Percentiles rank a stretch among this genome's conserved stretches.
Conservation (phyloP, 2,888 invertebrate genomes). For the Seira musarum region DNA sequence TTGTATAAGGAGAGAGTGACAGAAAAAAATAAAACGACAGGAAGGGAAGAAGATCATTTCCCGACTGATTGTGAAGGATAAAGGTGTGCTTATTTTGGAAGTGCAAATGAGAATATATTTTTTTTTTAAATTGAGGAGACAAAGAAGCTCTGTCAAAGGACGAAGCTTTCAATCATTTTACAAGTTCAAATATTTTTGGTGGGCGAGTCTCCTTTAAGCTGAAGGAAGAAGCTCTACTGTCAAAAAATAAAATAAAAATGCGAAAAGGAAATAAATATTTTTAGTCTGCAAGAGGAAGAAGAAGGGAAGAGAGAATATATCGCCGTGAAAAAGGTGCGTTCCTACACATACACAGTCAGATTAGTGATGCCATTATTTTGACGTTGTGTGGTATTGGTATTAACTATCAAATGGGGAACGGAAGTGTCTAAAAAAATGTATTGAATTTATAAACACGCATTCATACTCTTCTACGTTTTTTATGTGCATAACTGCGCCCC, state of each 20-base stretch:
- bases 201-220: conserved; percentile 32
- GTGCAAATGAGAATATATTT: too few species aligned
- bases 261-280: background rate
- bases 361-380: conserved; percentile 20
- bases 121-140: background rate
- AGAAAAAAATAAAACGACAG: too few species aligned
- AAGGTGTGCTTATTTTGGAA: too few species aligned
- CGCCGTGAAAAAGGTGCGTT: conserved; percentile 7
- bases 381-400: conserved; percentile 37
- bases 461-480: background rate
- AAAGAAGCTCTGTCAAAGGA: background rate
- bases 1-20: background rate
- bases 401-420: conserved; percentile 33
- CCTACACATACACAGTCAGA: too few species aligned
- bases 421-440: conserved; percentile 37
- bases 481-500: conserved; percentile 23
- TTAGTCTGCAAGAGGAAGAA: background rate
- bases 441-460: conserved; percentile 13
- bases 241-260: background rate
- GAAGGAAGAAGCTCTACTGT: background rate
- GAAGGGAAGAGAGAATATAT: background rate
- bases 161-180: background rate
- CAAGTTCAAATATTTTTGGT: conserved; percentile 37
- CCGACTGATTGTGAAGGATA: too few species aligned
- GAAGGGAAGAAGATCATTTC: too few species aligned